Evolutionary conservation across 2,888 invertebrate genomes (phyloP), one percentile per base, ranked within the genome.

Genomic region (Cheiracanthium punctorium): DNA sequence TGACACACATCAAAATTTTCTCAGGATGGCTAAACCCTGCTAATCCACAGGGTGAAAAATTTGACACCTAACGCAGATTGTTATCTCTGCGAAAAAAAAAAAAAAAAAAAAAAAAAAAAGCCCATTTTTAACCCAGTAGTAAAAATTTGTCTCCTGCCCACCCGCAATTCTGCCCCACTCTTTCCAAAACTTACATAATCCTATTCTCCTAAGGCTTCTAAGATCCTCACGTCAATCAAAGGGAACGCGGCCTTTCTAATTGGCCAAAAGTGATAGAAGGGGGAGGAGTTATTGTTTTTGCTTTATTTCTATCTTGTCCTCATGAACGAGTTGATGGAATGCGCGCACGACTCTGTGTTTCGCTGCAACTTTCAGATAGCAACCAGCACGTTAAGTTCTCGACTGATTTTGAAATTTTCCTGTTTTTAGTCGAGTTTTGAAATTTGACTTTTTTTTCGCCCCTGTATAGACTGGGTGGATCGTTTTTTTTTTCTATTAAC

Each of bases 181-280:
- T 32, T 41, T 29, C 24, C 58, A 41, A 41, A 12, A 14, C 30
- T 69, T n/a, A 43, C 14, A 52, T 70, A 67, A 65, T 76, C 76
- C 43, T 37, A 67, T 76, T 76, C 70, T 43, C 43, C 37, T 24
- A 69, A 76, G 77, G 24, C 29, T 58, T 70, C 32, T 1, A 52
- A 48, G 48, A 58, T 30, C 32, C 12, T 14, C 67, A 67, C 48
- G 72, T 73, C 80, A 80, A 73, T 80, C 80, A 80, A 43, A 43
- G 29, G 29, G 41, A n/a, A 24, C 48, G 30, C 28, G 17, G 10
- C 24, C 17, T 20, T 1, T 67, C 28, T 32, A 24, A 80, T 67
- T 65, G 73, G 73, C 7, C 14, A 29, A 8, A 58, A 33, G 29
- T 64, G n/a, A 28, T 69, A 24, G 73, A 32, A 65, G 73, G 80